A percentile compares a stretch with the other conserved stretches of the same genome.
Conservation (phyloP, 2,888 invertebrate genomes). For the Eupeodes latifasciatus region DNA sequence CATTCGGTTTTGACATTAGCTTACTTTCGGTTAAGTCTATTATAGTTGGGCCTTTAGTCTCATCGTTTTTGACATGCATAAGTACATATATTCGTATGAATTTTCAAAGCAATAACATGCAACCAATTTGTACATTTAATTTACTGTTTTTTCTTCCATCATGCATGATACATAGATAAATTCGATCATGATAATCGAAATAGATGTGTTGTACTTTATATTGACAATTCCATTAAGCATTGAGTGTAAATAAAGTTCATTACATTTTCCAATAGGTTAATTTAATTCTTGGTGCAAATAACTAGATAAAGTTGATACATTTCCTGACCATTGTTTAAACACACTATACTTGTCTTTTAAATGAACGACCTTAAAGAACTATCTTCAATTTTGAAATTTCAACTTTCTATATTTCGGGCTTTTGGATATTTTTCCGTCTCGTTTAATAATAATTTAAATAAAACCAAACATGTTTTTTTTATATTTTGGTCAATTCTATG, state of each 20-base stretch:
- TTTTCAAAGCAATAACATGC: too few species aligned
- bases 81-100: too few species aligned
- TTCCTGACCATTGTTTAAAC: neutral
- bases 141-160: neutral
- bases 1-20: too few species aligned
- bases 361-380: neutral
- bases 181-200: neutral
- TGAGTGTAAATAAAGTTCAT: neutral
- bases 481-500: constrained; percentile 77
- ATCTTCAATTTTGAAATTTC: constrained; percentile 60
- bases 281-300: neutral
- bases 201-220: too few species aligned
- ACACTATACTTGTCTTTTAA: neutral
- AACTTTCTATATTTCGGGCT: constrained; percentile 79
- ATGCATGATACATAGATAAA: too few species aligned
- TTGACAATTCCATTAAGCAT: neutral
- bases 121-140: neutral
- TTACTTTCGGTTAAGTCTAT: too few species aligned
- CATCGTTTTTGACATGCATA: too few species aligned
- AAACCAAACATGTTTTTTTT: constrained; percentile 34
- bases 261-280: neutral
- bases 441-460: constrained; percentile 31
- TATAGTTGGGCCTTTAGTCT: too few species aligned
- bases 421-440: constrained; percentile 78
- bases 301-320: neutral